Evolutionary conservation across 2,888 invertebrate species (phyloP).

Genomic region (Campoplex nolae): DNA sequence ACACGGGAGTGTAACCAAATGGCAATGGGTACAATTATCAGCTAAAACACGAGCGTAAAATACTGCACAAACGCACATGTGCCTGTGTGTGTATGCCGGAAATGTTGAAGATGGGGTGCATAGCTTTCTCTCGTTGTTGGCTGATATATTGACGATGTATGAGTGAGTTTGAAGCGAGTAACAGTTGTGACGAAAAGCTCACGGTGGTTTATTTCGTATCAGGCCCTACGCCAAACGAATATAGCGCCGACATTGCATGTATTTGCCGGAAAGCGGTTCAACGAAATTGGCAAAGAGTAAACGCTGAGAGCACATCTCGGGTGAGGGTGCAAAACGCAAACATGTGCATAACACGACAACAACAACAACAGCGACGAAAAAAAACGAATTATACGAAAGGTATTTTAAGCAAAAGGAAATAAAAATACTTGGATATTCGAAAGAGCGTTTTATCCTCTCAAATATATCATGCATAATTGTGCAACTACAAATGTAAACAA

Average conservation of each 20-base stretch:
- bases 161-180: neutral
- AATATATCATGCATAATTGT: slow-evolving; percentile 33
- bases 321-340: neutral
- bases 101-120: slow-evolving; percentile 15
- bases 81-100: neutral
- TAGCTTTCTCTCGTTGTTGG: neutral
- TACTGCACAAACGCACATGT: neutral
- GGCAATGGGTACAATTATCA: slow-evolving; percentile 42
- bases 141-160: neutral
- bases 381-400: neutral
- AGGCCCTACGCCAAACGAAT: neutral
- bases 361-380: neutral
- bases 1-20: slow-evolving; percentile 15
- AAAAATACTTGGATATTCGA: neutral
- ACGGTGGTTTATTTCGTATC: neutral
- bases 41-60: neutral
- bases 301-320: neutral
- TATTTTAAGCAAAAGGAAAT: neutral
- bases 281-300: slow-evolving; percentile 28
- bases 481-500: neutral
- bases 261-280: slow-evolving; percentile 21
- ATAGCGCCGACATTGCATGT: neutral
- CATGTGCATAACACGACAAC: neutral
- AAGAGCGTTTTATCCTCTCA: neutral
- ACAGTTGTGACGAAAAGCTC: slow-evolving; percentile 22